Percentiles rank a stretch among this genome's conserved stretches.
Evolutionary conservation across 30 jellyfish, hydroid and myxozoan genomes (phyloP).

Genomic region (Cassiopea andromeda): DNA sequence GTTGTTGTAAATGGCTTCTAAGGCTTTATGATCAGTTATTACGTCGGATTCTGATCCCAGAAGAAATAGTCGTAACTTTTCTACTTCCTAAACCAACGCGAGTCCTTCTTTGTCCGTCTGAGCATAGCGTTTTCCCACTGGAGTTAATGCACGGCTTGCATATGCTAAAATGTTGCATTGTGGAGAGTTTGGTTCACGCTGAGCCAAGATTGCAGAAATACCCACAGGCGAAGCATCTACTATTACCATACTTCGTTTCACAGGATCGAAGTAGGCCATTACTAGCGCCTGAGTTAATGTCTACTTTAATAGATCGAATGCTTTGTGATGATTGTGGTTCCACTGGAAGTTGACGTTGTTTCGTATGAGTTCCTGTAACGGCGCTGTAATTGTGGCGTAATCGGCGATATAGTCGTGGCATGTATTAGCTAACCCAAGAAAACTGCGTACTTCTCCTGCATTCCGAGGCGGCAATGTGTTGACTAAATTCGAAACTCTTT

Average conservation of each 20-base stretch:
- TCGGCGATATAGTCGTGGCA: slow-evolving; percentile 4
- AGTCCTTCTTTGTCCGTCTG: slow-evolving; percentile 38
- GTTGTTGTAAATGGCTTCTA: slow-evolving; percentile 27
- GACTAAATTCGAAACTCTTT: slow-evolving; percentile 1
- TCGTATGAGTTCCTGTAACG: slow-evolving; percentile 26
- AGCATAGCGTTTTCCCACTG: slow-evolving; percentile 9
- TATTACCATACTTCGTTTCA: slow-evolving; percentile 20
- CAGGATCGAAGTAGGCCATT: slow-evolving; percentile 42
- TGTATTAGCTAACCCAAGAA: slow-evolving; percentile 33
- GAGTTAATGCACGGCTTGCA: slow-evolving; percentile 16
- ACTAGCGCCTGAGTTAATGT: slow-evolving; percentile 16
- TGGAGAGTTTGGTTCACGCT: background rate
- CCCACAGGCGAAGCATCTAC: slow-evolving; percentile 5
- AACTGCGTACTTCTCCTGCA: slow-evolving; percentile 37
- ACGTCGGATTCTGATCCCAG: slow-evolving; percentile 32
- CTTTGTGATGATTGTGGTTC: slow-evolving; percentile 27
- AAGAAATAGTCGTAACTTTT: slow-evolving; percentile 19
- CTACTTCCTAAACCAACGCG: slow-evolving; percentile 25
- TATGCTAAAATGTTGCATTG: background rate
- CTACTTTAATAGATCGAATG: slow-evolving; percentile 10
- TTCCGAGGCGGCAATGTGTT: slow-evolving; percentile 5
- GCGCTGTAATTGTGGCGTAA: slow-evolving; percentile 60
- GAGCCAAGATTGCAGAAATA: background rate
- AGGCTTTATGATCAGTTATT: slow-evolving; percentile 57
- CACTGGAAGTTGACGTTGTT: slow-evolving; percentile 22